Evolutionary conservation across 2,797 vertebrate genomes (phyloP).

Genomic region (Cheirogaleus major): DNA sequence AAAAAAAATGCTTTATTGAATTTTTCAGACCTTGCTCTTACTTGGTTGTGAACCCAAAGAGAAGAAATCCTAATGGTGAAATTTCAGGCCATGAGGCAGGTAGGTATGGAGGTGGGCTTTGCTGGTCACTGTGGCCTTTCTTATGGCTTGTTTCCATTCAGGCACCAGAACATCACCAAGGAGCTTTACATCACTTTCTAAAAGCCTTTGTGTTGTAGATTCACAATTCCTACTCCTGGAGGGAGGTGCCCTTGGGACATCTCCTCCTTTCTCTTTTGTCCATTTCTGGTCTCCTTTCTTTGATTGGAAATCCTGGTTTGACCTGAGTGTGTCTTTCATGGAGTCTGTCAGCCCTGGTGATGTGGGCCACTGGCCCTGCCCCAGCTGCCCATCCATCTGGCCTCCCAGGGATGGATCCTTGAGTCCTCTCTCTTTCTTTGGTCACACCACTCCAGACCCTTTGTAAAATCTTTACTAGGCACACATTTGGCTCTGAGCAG

Average conservation of each 20-base stretch:
- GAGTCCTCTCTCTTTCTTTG: neutral
- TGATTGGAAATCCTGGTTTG: neutral
- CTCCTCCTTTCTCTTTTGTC: neutral
- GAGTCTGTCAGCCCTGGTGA: neutral
- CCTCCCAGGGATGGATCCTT: neutral
- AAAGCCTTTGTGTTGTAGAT: neutral
- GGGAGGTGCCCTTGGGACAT: neutral
- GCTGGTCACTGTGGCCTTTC: neutral
- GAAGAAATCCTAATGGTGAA: neutral
- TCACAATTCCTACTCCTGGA: neutral
- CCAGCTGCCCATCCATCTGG: neutral
- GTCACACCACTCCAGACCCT: neutral
- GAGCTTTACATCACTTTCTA: neutral
- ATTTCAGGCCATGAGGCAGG: neutral
- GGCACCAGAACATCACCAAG: neutral
- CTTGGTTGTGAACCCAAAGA: neutral
- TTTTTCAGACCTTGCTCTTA: neutral
- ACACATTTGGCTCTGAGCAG: neutral
- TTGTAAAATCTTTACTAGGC: conserved; percentile 43
- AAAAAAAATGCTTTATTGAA: neutral
- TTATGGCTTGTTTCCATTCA: neutral
- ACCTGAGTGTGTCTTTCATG: neutral
- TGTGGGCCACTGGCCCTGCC: rapidly evolving
- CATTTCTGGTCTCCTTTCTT: neutral
- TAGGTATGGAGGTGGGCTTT: neutral